Conservation (phyloP, 2,888 invertebrate species). For the Diaphora mendica region DNA sequence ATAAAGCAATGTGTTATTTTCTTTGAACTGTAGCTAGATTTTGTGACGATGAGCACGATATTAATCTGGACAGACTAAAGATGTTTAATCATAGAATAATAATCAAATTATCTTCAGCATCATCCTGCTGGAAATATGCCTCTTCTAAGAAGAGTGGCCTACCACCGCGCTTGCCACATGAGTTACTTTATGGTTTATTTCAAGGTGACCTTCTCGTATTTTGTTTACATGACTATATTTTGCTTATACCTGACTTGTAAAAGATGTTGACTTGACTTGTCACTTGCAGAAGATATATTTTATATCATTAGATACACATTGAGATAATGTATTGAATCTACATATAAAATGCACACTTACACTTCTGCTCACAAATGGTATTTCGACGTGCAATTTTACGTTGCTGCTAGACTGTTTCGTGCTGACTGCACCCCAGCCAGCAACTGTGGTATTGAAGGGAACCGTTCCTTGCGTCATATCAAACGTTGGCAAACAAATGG, state of each 20-base stretch:
- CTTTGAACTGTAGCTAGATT: neutral
- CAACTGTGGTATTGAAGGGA: slow-evolving; percentile 31
- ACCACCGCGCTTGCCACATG: too few relatives aligned
- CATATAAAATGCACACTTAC: slow-evolving; percentile 39
- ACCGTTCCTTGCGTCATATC: slow-evolving; percentile 31
- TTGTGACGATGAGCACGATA: neutral
- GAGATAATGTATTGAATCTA: neutral
- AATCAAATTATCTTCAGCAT: too few relatives aligned
- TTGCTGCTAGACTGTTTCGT: slow-evolving; percentile 58
- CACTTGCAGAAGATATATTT: too few relatives aligned
- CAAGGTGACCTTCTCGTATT: too few relatives aligned
- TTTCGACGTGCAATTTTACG: slow-evolving; percentile 59
- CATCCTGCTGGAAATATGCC: too few relatives aligned
- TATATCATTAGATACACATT: neutral
- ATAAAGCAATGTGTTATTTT: neutral
- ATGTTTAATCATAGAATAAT: neutral
- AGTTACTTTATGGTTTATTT: too few relatives aligned
- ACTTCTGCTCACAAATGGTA: slow-evolving; percentile 50
- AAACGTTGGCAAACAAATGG: slow-evolving; percentile 40
- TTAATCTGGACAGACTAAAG: neutral
- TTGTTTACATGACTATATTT: too few relatives aligned
- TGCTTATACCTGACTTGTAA: too few relatives aligned
- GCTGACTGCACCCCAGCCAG: slow-evolving; percentile 54
- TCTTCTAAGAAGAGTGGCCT: too few relatives aligned
- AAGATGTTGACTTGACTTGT: too few relatives aligned